Conservation (phyloP, 2,888 invertebrate species). For the Conomelus anceps region DNA sequence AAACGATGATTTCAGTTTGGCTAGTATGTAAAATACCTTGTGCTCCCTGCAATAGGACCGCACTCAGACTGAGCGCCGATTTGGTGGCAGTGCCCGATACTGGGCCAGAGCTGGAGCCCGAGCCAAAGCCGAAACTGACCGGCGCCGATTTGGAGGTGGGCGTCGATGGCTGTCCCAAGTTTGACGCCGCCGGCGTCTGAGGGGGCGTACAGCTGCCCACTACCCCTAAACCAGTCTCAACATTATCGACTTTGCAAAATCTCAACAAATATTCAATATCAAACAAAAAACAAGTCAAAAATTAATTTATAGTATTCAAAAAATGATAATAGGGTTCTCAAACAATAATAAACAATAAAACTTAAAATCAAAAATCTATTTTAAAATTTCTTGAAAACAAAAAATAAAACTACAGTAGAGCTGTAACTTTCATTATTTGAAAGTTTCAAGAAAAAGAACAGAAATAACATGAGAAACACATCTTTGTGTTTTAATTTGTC, state of each 20-base stretch:
- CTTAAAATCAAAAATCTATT: no score
- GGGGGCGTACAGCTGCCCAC: conserved; percentile 35
- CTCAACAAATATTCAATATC: neutral
- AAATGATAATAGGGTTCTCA: no score
- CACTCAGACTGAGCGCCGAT: conserved; percentile 33
- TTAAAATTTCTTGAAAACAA: no score
- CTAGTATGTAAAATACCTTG: conserved; percentile 41
- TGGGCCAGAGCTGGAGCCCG: conserved; percentile 9
- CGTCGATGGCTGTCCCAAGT: conserved; percentile 20
- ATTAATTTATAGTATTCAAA: no score
- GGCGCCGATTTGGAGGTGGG: conserved; percentile 31
- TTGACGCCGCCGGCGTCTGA: conserved; percentile 33
- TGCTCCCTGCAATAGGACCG: conserved; percentile 44
- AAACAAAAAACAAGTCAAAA: no score
- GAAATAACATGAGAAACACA: no score
- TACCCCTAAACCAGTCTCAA: conserved; percentile 22
- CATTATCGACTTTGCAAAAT: neutral
- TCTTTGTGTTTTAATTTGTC: no score
- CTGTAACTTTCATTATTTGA: no score
- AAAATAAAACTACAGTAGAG: no score
- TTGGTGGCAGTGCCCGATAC: neutral
- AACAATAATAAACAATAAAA: no score
- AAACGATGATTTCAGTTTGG: neutral
- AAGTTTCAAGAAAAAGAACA: no score
- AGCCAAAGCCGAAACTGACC: conserved; percentile 17